A percentile compares a stretch with the other conserved stretches of the same genome.
Evolutionary conservation across 35 echinoderm and acorn worm species (phyloP).

Genomic region (Apostichopus californicus): DNA sequence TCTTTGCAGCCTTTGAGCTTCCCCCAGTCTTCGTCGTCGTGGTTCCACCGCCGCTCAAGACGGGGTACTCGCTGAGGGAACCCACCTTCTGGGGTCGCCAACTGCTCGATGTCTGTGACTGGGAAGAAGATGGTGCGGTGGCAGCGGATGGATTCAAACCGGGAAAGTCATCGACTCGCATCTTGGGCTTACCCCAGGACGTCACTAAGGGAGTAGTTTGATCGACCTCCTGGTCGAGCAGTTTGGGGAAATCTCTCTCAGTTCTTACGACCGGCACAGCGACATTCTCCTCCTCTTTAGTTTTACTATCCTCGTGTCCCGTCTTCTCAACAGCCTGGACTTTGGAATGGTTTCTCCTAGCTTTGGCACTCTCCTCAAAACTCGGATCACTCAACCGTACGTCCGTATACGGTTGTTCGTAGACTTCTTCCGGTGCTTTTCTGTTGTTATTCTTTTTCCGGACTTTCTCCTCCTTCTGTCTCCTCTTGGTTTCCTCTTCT

Average conservation of each 20-base stretch:
- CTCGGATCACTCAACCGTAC: background rate
- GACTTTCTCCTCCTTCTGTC: slow-evolving; percentile 2
- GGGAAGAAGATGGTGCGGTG: background rate
- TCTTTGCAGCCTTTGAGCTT: background rate
- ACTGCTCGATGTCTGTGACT: background rate
- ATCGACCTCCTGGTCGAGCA: background rate
- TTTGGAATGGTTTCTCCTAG: background rate
- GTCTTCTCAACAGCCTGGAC: background rate
- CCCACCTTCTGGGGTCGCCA: slow-evolving; percentile 24
- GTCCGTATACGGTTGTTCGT: background rate
- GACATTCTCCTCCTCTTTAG: background rate
- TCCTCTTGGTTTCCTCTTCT: slow-evolving; percentile 21
- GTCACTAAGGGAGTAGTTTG: background rate
- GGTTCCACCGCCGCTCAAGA: background rate
- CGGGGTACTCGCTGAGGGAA: slow-evolving; percentile 28
- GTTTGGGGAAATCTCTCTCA: slow-evolving; percentile 32
- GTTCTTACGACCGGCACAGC: background rate
- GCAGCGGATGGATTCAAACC: background rate
- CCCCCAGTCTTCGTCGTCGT: background rate
- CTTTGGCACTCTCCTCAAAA: background rate
- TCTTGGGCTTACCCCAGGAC: slow-evolving; percentile 14
- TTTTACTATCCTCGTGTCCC: background rate
- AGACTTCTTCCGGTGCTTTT: slow-evolving; percentile 2
- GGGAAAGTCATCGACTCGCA: slow-evolving; percentile 31
- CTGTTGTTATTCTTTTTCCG: slow-evolving; percentile 32